Percentiles rank a stretch among this genome's conserved stretches.
phyloP scores from a whole-genome alignment of 2,888 invertebrate genomes.

The Callyntrura guangdongensis region DNA sequence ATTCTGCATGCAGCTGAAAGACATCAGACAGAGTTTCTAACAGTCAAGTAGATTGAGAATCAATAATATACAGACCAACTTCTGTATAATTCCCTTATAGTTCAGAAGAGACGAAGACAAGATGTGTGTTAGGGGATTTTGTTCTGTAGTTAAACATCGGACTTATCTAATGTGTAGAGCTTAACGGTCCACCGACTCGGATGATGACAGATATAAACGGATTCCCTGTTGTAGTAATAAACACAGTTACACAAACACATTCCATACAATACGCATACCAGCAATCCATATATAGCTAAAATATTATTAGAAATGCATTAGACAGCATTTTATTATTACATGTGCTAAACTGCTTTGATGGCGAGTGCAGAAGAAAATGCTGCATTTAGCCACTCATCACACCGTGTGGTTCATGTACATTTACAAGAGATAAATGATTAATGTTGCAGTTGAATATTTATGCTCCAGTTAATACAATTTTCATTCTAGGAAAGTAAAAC shows the following conservation, averaged over 20 bases:
- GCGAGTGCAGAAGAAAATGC: neutral
- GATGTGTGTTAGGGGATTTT: no score
- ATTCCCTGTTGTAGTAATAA: constrained; percentile 44
- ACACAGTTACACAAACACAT: constrained; percentile 6
- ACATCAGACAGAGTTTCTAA: neutral
- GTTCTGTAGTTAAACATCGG: neutral
- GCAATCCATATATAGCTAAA: neutral
- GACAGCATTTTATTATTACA: no score
- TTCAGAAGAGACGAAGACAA: no score
- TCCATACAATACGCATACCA: neutral
- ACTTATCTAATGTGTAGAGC: constrained; percentile 63
- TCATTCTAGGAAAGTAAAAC: neutral
- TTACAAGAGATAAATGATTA: neutral
- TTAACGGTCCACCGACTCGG: constrained; percentile 35
- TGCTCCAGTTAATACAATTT: constrained; percentile 30
- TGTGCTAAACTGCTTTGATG: no score
- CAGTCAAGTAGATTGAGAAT: neutral
- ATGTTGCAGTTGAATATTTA: neutral
- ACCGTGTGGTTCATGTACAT: neutral
- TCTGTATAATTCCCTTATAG: no score
- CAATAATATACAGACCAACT: no score
- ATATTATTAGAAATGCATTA: no score
- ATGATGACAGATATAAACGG: constrained; percentile 58
- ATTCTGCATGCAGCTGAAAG: no score
- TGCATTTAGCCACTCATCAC: neutral